Evolutionary conservation across 2,888 invertebrate genomes (phyloP).

Genomic region (Epistrophe grossulariae): DNA sequence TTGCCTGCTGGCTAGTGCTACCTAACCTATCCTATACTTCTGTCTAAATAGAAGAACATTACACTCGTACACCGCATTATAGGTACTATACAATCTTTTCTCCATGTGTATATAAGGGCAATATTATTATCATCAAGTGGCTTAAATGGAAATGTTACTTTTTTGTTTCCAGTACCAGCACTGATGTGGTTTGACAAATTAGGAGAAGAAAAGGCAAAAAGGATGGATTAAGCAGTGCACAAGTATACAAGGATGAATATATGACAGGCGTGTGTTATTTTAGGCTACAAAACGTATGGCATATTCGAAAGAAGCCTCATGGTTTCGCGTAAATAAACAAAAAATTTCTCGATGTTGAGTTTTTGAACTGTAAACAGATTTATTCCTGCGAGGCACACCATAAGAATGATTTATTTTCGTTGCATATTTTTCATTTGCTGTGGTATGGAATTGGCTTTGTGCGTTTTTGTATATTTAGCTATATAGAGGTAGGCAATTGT

Average conservation of each 20-base stretch:
- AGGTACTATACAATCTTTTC: background rate
- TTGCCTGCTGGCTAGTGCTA: conserved; percentile 55
- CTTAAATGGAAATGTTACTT: conserved; percentile 68
- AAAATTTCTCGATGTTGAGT: conserved; percentile 35
- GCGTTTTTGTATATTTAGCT: background rate
- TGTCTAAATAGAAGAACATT: too few relatives aligned
- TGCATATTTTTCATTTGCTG: conserved; percentile 60
- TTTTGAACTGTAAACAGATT: conserved; percentile 63
- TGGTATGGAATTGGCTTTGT: background rate
- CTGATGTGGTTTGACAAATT: conserved; percentile 61
- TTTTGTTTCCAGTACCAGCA: background rate
- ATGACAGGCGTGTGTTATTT: conserved; percentile 68
- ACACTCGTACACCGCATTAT: background rate
- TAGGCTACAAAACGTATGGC: conserved; percentile 53
- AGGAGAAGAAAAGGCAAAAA: conserved; percentile 68
- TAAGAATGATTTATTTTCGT: conserved; percentile 70
- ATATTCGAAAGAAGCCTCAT: conserved; percentile 52
- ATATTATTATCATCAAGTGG: conserved; percentile 67
- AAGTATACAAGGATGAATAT: conserved; percentile 3
- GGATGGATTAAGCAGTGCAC: conserved; percentile 52
- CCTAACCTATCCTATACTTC: conserved; percentile 2
- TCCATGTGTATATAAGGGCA: background rate
- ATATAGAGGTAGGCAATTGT: too few relatives aligned
- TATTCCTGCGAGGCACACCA: conserved; percentile 8
- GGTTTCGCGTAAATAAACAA: conserved; percentile 71